phyloP scores from a whole-genome alignment of 2,797 vertebrate species.

The Fundulus diaphanus region DNA sequence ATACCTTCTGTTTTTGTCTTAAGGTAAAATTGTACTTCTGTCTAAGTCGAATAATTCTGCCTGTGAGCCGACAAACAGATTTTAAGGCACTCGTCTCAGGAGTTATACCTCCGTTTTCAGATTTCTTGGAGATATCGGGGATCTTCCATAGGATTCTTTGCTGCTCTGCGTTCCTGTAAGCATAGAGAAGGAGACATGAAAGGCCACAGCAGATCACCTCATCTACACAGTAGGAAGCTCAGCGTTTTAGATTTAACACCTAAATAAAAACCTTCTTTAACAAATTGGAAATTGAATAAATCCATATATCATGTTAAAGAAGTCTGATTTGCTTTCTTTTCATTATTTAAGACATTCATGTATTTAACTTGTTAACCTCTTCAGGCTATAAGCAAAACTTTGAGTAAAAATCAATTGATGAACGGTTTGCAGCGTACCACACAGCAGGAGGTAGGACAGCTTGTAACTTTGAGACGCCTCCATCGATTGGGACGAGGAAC shows the following conservation, averaged over 20 bases:
- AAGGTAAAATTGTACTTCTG: neutral
- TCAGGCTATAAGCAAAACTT: neutral
- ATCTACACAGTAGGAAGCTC: neutral
- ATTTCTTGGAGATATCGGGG: constrained; percentile 98
- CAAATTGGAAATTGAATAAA: neutral
- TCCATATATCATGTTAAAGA: neutral
- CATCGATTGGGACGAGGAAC: constrained; percentile 93
- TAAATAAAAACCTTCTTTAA: neutral
- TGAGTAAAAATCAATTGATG: neutral
- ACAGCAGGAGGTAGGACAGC: constrained; percentile 95
- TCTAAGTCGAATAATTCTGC: neutral
- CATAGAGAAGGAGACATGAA: neutral
- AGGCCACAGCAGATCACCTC: neutral
- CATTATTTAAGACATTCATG: neutral
- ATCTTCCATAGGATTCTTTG: constrained; percentile 99
- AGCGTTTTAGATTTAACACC: neutral
- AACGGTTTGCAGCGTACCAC: constrained; percentile 79
- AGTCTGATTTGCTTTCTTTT: neutral
- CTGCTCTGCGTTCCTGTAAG: constrained; percentile 91
- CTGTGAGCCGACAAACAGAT: neutral
- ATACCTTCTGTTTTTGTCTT: neutral
- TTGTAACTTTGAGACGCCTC: constrained; percentile 93
- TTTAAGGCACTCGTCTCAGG: neutral
- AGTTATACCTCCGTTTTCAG: constrained; percentile 91
- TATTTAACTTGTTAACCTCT: neutral